phyloP scores from a whole-genome alignment of 2,113 vertebrate genomes.

The Pogona vitticeps region DNA sequence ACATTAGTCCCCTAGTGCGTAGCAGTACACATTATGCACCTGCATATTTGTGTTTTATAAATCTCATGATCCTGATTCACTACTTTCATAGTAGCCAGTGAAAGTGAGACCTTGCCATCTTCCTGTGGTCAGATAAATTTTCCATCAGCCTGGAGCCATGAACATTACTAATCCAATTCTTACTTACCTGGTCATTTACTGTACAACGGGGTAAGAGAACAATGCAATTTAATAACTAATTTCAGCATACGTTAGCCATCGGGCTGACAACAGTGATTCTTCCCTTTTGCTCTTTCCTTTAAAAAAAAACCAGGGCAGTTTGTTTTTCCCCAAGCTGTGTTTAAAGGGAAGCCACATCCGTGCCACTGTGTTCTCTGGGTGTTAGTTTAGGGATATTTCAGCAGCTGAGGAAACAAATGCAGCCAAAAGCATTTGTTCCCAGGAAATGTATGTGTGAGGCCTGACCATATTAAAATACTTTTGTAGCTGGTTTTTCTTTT shows the following conservation, averaged over 20 bases:
- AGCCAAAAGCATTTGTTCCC: slow-evolving; percentile 47
- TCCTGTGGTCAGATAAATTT: slow-evolving; percentile 17
- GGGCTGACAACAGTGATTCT: background rate
- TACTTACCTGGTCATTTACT: slow-evolving; percentile 5
- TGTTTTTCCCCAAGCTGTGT: slow-evolving; percentile 16
- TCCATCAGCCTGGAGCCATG: slow-evolving; percentile 27
- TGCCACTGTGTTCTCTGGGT: slow-evolving; percentile 65
- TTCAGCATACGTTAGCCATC: background rate
- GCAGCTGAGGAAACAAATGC: slow-evolving; percentile 76
- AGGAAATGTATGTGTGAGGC: slow-evolving; percentile 46
- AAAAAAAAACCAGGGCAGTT: background rate
- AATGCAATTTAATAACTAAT: background rate
- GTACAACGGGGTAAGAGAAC: background rate
- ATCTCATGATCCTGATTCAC: background rate
- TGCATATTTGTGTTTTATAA: slow-evolving; percentile 20
- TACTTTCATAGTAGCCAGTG: background rate
- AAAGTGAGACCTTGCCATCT: background rate
- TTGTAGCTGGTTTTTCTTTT: slow-evolving; percentile 69
- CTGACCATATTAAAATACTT: slow-evolving; percentile 71
- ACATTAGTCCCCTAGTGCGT: background rate
- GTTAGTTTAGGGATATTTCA: slow-evolving; percentile 71
- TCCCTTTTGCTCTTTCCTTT: slow-evolving; percentile 9
- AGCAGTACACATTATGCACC: background rate
- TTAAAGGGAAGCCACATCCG: slow-evolving; percentile 34
- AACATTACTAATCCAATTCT: slow-evolving; percentile 36